These are phyloP conservation scores for Triplophysa bombifrons DNA, from an alignment of 2,797 vertebrate species.

Conservation along the genomic window DNA sequence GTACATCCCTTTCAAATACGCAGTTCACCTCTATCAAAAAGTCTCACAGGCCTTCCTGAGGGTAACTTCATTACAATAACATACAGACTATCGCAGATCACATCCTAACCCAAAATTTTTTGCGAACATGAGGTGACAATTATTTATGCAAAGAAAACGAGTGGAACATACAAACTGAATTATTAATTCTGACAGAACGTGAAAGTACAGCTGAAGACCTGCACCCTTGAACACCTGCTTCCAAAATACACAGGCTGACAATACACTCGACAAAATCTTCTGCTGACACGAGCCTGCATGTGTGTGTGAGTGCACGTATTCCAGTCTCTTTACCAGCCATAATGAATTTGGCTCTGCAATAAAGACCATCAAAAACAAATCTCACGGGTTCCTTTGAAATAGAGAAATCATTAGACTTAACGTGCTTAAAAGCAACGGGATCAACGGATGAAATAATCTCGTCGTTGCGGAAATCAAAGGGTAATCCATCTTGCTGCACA, in stretches of 20 bases:
- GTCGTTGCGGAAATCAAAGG: conserved; percentile 58
- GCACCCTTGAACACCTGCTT: conserved; percentile 51
- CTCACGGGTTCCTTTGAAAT: conserved; percentile 49
- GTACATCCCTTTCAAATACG: too few species aligned
- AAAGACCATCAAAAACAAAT: conserved; percentile 54
- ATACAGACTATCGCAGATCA: neutral
- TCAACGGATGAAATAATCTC: conserved; percentile 49
- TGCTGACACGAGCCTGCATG: conserved; percentile 42
- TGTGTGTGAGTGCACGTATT: conserved; percentile 16
- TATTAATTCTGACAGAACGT: neutral
- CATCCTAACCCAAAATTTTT: neutral
- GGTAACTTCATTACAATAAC: neutral
- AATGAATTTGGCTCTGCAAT: conserved; percentile 57
- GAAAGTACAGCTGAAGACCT: conserved; percentile 25
- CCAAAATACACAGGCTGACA: conserved; percentile 42
- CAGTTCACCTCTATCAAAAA: neutral
- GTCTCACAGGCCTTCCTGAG: neutral
- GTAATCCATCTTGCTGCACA: conserved; percentile 64
- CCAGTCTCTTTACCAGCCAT: conserved; percentile 54
- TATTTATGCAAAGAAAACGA: neutral
- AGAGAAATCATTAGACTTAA: conserved; percentile 54
- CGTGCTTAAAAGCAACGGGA: conserved; percentile 43
- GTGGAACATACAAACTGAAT: neutral
- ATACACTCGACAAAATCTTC: conserved; percentile 44
- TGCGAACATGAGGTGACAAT: neutral